phyloP scores from a whole-genome alignment of 2,888 invertebrate species.

The Cheilosia soror region DNA sequence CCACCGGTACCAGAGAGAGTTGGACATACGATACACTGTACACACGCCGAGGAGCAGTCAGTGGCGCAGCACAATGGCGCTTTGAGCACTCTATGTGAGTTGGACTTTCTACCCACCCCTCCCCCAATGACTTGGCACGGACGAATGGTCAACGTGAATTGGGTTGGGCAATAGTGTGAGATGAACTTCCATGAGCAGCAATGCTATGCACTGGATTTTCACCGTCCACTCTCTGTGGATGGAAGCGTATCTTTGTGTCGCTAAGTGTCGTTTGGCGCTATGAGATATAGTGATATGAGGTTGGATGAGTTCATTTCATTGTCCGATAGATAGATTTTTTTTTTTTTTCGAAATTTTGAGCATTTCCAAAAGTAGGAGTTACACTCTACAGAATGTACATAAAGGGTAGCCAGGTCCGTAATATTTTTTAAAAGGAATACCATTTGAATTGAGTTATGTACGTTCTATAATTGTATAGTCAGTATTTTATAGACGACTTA shows the following conservation, averaged over 20 bases:
- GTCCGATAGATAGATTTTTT: slow-evolving; percentile 26
- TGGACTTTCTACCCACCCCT: neutral
- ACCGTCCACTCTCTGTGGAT: slow-evolving; percentile 3
- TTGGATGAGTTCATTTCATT: slow-evolving; percentile 46
- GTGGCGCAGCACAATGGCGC: slow-evolving; percentile 33
- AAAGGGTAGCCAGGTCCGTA: too few species aligned
- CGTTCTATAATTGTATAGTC: too few species aligned
- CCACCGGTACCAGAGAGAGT: neutral
- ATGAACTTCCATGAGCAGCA: slow-evolving; percentile 50
- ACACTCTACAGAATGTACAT: neutral
- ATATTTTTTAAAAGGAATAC: too few species aligned
- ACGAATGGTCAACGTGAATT: slow-evolving; percentile 70
- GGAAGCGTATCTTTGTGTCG: slow-evolving; percentile 38
- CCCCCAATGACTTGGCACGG: slow-evolving; percentile 62
- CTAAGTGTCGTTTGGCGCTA: slow-evolving; percentile 59
- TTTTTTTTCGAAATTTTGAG: neutral
- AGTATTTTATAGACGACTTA: too few species aligned
- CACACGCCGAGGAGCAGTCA: neutral
- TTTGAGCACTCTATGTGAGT: slow-evolving; percentile 18
- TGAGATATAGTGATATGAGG: slow-evolving; percentile 32
- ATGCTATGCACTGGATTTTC: slow-evolving; percentile 20
- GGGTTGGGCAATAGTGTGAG: slow-evolving; percentile 69
- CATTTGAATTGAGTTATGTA: too few species aligned
- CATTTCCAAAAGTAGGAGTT: neutral
- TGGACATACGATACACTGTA: neutral